These are phyloP conservation scores for Malthinus flaveolus DNA, from an alignment of 2,888 invertebrate genomes.

Conservation along the genomic window DNA sequence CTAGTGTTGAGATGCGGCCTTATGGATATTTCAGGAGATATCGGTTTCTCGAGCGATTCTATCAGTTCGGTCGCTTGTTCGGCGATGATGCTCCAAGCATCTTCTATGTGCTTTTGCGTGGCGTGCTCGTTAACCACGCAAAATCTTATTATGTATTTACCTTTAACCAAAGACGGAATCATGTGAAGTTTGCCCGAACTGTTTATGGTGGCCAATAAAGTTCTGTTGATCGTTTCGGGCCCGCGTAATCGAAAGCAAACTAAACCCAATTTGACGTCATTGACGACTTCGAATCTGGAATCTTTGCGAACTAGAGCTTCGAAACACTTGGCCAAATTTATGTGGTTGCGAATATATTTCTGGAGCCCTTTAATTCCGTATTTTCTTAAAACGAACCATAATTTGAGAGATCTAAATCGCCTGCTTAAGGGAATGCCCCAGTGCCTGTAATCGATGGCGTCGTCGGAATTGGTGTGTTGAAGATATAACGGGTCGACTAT, in stretches of 20 bases:
- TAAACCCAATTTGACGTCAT: slow-evolving; percentile 74
- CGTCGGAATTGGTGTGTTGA: slow-evolving; percentile 76
- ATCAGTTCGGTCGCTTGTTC: slow-evolving; percentile 64
- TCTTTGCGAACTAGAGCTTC: slow-evolving; percentile 70
- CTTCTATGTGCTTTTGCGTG: slow-evolving; percentile 70
- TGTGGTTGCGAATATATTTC: slow-evolving; percentile 81
- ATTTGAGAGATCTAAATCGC: slow-evolving; percentile 80
- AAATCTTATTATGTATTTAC: slow-evolving; percentile 73
- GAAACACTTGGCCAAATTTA: slow-evolving; percentile 74
- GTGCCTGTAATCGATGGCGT: slow-evolving; percentile 74
- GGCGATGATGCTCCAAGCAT: slow-evolving; percentile 66
- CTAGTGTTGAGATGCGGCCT: slow-evolving; percentile 58
- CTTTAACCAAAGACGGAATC: slow-evolving; percentile 79
- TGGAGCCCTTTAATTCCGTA: slow-evolving; percentile 84
- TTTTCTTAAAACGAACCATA: slow-evolving; percentile 84
- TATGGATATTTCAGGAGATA: slow-evolving; percentile 51
- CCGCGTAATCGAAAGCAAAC: slow-evolving; percentile 78
- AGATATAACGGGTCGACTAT: slow-evolving; percentile 85
- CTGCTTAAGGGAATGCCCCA: slow-evolving; percentile 88
- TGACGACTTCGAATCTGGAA: slow-evolving; percentile 74
- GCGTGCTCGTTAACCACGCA: slow-evolving; percentile 82
- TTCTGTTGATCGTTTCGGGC: slow-evolving; percentile 72
- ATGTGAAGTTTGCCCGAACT: slow-evolving; percentile 83
- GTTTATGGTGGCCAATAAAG: slow-evolving; percentile 77
- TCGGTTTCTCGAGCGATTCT: slow-evolving; percentile 50